Evolutionary conservation across 1,140 invertebrate species (phyloP), one percentile per base, ranked within the genome.

Genomic region (Adelges cooleyi): DNA sequence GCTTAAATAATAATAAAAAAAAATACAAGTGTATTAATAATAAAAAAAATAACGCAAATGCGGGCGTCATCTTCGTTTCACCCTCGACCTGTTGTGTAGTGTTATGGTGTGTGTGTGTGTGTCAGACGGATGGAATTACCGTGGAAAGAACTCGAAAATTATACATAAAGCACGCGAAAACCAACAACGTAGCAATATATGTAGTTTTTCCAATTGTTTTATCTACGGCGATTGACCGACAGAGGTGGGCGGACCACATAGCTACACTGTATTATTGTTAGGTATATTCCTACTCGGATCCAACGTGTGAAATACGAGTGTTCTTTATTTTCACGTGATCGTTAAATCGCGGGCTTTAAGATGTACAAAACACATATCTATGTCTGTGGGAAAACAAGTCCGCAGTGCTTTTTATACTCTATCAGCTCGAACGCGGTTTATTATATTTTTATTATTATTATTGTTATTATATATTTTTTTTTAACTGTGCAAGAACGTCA

Each of bases 51-150:
- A 4, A 20, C 15, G 10, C 15, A n/a, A 3, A 17, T 11, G 40
- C 40, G n/a, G 40, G 40, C 53, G 6, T 22, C 38, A 42, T 59
- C 54, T n/a, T 42, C 11, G 29, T 59, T 59, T 59, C 40, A 59
- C 38, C 23, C 54, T 25, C 36, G 54, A 59, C 54, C 54, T 59
- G 15, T 59, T 59, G 40, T 44, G 4, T 13, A 40, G 13, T 53
- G 22, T n/a, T n/a, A n/a, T n/a, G n/a, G n/a, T n/a, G n/a, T n/a
- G n/a, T n/a, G n/a, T n/a, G n/a, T n/a, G n/a, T n/a, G n/a, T n/a
- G n/a, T 17, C 38, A 42, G 18, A 23, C 33, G 53, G 53, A 56
- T 56, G 36, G 38, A 56, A 56, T 56, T 56, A 56, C 52, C 20
- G 20, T 38, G 1, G n/a, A 3, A 8, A 11, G 20, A 17, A 18